Percentiles rank a stretch among this genome's conserved stretches.
These are phyloP conservation scores for Apodemia zela DNA, from an alignment of 2,888 invertebrate genomes.

Conservation along the genomic window DNA sequence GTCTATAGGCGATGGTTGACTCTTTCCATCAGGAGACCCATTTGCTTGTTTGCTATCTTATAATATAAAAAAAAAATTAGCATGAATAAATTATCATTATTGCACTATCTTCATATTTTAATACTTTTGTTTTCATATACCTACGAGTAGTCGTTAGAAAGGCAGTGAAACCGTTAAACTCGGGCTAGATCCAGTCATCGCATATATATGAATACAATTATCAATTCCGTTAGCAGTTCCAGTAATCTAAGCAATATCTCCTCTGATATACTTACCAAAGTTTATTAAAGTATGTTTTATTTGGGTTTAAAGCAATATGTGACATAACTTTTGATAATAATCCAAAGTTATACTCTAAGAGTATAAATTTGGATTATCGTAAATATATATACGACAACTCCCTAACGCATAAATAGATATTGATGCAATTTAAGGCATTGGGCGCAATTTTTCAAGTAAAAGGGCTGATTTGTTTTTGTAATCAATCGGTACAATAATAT, in stretches of 20 bases:
- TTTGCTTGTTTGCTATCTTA: no score
- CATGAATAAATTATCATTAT: not conserved
- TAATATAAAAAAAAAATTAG: no score
- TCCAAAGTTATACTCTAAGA: no score
- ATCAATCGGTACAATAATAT: no score
- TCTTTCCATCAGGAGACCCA: no score
- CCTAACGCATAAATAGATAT: no score
- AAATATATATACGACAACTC: no score
- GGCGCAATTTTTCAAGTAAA: no score
- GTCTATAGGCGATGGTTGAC: no score
- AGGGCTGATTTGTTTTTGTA: no score
- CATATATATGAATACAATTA: constrained; percentile 16
- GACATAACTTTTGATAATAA: not conserved
- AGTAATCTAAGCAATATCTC: constrained; percentile 5
- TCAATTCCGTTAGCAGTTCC: constrained; percentile 11
- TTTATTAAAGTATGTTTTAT: not conserved
- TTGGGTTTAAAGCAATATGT: not conserved
- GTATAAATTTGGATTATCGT: not conserved
- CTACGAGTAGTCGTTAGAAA: not conserved
- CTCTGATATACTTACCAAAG: constrained; percentile 5
- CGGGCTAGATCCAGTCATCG: constrained; percentile 11
- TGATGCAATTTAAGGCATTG: no score
- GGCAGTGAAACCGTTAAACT: constrained; percentile 1
- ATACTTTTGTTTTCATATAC: constrained; percentile 2
- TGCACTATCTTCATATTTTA: not conserved